These are phyloP conservation scores for Chiridota heheva DNA, from an alignment of 35 echinoderm and acorn worm species.

Conservation along the genomic window DNA sequence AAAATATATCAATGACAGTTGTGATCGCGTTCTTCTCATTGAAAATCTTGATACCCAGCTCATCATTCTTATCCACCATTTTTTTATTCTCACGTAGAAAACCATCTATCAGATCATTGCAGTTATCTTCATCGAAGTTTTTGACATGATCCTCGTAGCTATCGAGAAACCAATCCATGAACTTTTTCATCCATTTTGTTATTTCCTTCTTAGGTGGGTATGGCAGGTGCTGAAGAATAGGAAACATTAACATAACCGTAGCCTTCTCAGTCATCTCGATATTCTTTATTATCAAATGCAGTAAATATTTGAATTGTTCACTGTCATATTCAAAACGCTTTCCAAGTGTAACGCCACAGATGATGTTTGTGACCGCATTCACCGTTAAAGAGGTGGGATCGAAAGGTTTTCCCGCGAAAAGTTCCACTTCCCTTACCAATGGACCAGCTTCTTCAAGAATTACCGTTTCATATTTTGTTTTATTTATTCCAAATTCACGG, in stretches of 20 bases:
- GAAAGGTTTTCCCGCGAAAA: neutral
- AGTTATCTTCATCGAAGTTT: slow-evolving; percentile 23
- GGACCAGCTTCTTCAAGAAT: slow-evolving; percentile 5
- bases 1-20: slow-evolving; percentile 51
- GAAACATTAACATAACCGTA: neutral
- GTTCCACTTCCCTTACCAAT: neutral
- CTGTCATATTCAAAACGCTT: slow-evolving; percentile 37
- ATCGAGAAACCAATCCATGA: slow-evolving; percentile 30
- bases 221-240: slow-evolving; percentile 3
- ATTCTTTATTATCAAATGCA: slow-evolving; percentile 3
- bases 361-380: slow-evolving; percentile 50
- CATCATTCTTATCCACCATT: neutral
- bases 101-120: slow-evolving; percentile 50
- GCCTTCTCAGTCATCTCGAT: neutral
- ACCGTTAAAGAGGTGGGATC: slow-evolving; percentile 1
- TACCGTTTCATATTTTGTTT: slow-evolving; percentile 3
- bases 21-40: slow-evolving; percentile 31
- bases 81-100: slow-evolving; percentile 44
- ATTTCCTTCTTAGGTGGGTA: slow-evolving; percentile 7
- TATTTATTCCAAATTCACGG: slow-evolving; percentile 25
- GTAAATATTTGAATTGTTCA: slow-evolving; percentile 11
- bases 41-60: neutral
- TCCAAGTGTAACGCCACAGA: slow-evolving; percentile 20
- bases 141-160: slow-evolving; percentile 35
- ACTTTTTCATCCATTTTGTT: neutral